A percentile compares a stretch with the other conserved stretches of the same genome.
Conservation (phyloP, 2,888 invertebrate genomes). For the Metallyticus violacea region DNA sequence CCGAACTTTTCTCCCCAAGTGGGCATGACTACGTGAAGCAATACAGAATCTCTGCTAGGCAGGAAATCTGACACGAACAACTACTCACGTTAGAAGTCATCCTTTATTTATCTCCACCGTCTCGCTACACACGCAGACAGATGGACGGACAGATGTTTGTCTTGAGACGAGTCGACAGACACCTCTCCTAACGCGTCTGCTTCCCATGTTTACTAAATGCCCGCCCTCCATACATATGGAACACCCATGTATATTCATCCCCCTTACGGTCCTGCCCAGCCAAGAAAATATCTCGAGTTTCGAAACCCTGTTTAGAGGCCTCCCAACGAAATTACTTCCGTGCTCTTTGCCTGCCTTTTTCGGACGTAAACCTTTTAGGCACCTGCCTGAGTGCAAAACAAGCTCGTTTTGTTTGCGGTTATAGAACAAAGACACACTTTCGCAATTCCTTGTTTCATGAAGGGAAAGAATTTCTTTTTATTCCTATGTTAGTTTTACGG, state of each 20-base stretch:
- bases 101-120: neutral
- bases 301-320: neutral
- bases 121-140: neutral
- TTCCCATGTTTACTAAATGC: neutral
- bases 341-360: neutral
- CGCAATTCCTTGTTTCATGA: too few relatives aligned
- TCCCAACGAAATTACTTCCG: neutral
- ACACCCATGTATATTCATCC: conserved; percentile 4
- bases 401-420: neutral
- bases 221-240: neutral
- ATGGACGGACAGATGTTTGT: neutral
- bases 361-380: too few relatives aligned
- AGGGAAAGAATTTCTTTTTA: too few relatives aligned
- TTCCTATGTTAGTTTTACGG: too few relatives aligned
- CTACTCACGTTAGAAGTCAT: neutral
- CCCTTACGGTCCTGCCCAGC: neutral
- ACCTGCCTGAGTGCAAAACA: neutral
- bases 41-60: neutral
- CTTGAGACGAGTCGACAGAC: neutral
- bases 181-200: neutral
- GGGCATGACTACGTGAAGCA: neutral
- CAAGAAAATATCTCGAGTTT: neutral
- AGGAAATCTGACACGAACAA: neutral
- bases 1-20: too few relatives aligned
- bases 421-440: neutral